phyloP scores from a whole-genome alignment of 2,797 vertebrate species.

The Ceyx erithaca region DNA sequence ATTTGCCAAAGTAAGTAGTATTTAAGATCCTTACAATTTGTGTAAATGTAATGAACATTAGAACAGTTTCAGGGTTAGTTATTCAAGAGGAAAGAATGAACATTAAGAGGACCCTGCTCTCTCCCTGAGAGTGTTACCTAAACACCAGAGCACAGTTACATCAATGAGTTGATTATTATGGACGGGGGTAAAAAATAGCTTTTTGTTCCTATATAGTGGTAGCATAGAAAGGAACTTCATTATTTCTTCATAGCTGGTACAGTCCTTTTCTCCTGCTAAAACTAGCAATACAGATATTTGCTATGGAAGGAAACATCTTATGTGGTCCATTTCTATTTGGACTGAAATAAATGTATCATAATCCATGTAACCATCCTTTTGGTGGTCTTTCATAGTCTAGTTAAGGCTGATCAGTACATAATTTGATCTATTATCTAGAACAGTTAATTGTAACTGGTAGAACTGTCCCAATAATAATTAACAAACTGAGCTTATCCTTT shows the following conservation, averaged over 20 bases:
- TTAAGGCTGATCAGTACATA: not conserved
- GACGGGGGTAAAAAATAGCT: not conserved
- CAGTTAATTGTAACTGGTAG: not conserved
- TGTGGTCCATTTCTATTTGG: not conserved
- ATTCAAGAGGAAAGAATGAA: not conserved
- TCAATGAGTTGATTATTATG: not conserved
- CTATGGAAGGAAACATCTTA: not conserved
- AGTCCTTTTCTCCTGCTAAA: not conserved
- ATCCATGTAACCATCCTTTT: not conserved
- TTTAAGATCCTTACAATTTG: not conserved
- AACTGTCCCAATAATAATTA: not conserved
- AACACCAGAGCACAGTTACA: not conserved
- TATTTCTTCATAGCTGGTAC: not conserved
- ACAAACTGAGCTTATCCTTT: not conserved
- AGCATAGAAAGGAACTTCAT: not conserved
- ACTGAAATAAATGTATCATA: not conserved
- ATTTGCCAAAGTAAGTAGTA: not conserved
- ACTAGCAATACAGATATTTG: not conserved
- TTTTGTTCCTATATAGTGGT: not conserved
- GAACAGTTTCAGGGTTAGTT: not conserved
- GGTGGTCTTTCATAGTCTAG: not conserved
- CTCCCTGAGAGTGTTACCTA: not conserved
- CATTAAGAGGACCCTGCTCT: not conserved
- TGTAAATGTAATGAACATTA: not conserved
- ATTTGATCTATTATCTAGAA: not conserved